phyloP scores from a whole-genome alignment of 2,888 invertebrate genomes.

The Lycia hirtaria region DNA sequence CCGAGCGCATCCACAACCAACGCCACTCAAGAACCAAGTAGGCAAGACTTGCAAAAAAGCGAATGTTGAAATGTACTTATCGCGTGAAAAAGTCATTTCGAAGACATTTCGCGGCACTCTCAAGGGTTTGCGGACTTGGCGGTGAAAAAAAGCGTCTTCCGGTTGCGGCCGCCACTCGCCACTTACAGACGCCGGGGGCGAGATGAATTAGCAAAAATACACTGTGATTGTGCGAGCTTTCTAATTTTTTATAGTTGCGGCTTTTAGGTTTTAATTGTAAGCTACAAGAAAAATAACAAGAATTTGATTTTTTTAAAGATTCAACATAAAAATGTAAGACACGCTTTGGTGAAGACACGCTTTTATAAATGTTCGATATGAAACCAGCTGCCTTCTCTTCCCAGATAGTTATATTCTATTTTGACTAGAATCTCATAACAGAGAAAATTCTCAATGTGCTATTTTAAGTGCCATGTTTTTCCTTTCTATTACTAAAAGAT shows the following conservation, averaged over 20 bases:
- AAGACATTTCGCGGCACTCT: conserved; percentile 80
- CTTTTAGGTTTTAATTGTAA: neutral
- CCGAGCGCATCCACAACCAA: neutral
- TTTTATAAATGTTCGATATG: no score
- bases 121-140: conserved; percentile 75
- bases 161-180: conserved; percentile 55
- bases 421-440: no score
- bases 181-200: conserved; percentile 67
- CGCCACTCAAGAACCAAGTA: conserved; percentile 11
- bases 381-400: no score
- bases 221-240: conserved; percentile 44
- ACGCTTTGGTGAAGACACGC: no score
- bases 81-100: conserved; percentile 72
- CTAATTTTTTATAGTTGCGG: conserved; percentile 14
- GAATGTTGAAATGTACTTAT: conserved; percentile 76
- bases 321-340: no score
- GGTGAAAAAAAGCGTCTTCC: conserved; percentile 75
- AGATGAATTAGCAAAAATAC: conserved; percentile 66
- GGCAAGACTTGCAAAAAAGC: conserved; percentile 31
- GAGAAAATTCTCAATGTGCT: no score
- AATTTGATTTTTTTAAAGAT: no score
- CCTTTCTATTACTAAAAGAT: no score
- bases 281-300: no score
- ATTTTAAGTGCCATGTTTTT: no score
- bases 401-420: no score